Conservation (phyloP, 2,888 invertebrate genomes). For the Parelbella ahira region DNA sequence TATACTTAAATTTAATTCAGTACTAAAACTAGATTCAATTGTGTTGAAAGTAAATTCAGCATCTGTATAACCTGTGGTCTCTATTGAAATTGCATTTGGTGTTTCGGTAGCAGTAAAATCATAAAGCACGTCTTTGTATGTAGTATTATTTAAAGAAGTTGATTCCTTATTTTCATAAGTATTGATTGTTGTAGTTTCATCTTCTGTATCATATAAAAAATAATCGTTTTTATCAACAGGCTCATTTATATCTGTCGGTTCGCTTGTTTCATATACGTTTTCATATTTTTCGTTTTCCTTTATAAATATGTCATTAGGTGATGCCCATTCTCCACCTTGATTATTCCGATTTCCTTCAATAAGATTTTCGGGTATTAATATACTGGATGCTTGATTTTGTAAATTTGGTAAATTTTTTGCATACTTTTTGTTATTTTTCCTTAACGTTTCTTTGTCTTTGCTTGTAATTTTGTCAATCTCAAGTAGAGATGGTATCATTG, state of each 20-base stretch:
- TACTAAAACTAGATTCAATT: conserved; percentile 24
- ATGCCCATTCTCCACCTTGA: conserved; percentile 1
- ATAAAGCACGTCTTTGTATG: too few species aligned
- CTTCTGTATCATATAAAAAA: conserved; percentile 23
- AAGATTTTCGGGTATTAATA: conserved; percentile 10
- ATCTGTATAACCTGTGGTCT: conserved; percentile 10
- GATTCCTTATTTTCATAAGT: background rate
- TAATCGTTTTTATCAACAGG: conserved; percentile 38
- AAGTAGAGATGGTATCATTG: background rate
- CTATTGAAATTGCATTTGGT: background rate
- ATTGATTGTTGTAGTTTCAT: conserved; percentile 24
- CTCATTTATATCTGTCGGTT: conserved; percentile 28
- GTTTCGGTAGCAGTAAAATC: background rate
- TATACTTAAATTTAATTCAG: too few species aligned
- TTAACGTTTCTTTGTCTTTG: background rate
- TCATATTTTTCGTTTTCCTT: conserved; percentile 44
- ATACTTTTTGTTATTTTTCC: conserved; percentile 13
- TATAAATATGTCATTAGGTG: conserved; percentile 29
- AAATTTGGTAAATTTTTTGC: background rate
- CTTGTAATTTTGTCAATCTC: background rate
- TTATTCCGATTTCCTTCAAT: conserved; percentile 28
- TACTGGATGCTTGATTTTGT: background rate
- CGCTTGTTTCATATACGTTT: conserved; percentile 34
- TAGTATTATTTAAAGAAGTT: too few species aligned
- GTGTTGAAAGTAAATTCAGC: conserved; percentile 16